Percentiles rank a stretch among this genome's conserved stretches.
Conservation (phyloP, 2,888 invertebrate species). For the Pandemis heparana region DNA sequence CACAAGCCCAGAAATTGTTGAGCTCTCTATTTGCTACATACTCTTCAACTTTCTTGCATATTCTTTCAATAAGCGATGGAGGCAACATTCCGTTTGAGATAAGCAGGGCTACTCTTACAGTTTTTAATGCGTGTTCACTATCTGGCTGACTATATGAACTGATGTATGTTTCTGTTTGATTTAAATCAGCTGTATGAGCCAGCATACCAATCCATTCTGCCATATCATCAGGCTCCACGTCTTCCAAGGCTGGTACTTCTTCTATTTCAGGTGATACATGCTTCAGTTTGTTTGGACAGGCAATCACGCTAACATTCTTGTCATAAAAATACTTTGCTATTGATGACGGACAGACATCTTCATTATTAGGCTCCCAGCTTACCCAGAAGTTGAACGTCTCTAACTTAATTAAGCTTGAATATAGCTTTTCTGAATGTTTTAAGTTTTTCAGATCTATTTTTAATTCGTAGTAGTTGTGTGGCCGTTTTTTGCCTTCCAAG, state of each 20-base stretch:
- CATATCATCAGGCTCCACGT: constrained; percentile 68
- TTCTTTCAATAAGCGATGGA: constrained; percentile 54
- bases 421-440: constrained; percentile 55
- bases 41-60: constrained; percentile 59
- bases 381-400: constrained; percentile 66
- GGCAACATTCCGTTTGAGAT: constrained; percentile 71
- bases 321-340: constrained; percentile 76
- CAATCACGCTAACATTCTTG: constrained; percentile 57
- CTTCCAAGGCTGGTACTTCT: constrained; percentile 66
- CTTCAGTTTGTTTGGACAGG: constrained; percentile 54
- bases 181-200: constrained; percentile 60
- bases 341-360: constrained; percentile 74
- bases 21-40: constrained; percentile 60
- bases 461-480: constrained; percentile 68
- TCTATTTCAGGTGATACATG: constrained; percentile 59
- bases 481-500: constrained; percentile 70
- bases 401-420: constrained; percentile 60
- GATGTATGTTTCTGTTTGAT: constrained; percentile 64
- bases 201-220: constrained; percentile 78
- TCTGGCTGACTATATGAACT: constrained; percentile 71
- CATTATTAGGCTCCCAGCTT: constrained; percentile 68
- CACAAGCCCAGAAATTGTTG: constrained; percentile 67
- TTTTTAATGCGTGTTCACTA: constrained; percentile 61
- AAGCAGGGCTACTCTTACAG: constrained; percentile 65
- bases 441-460: constrained; percentile 64